Conservation (phyloP, 2,113 vertebrate genomes). For the Malurus melanocephalus region DNA sequence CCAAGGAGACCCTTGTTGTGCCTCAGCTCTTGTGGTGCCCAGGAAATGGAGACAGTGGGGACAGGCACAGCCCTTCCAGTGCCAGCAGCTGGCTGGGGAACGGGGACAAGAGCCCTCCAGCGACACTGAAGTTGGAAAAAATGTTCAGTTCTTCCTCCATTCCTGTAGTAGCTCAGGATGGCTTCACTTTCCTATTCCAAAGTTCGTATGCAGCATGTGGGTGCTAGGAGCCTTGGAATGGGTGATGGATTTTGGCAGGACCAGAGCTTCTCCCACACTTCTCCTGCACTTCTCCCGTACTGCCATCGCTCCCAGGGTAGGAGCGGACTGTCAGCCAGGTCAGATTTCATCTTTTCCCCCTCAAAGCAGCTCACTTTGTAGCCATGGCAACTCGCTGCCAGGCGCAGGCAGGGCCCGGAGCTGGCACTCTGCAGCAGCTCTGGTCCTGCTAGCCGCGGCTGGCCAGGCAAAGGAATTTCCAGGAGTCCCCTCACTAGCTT, state of each 20-base stretch:
- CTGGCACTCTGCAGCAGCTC: background rate
- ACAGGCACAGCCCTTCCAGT: fast-evolving
- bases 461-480: background rate
- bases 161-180: background rate
- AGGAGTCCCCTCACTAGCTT: background rate
- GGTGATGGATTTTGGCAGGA: background rate
- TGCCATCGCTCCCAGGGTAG: background rate
- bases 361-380: slow-evolving; percentile 63
- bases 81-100: background rate
- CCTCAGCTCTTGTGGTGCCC: background rate
- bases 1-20: background rate
- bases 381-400: slow-evolving; percentile 63
- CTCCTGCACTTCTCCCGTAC: background rate
- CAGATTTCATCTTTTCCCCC: slow-evolving; percentile 17
- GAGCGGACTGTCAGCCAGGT: slow-evolving; percentile 48
- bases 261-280: background rate
- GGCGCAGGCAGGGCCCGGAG: background rate
- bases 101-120: background rate
- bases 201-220: background rate
- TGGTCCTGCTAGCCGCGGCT: fast-evolving
- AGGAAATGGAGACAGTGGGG: background rate
- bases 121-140: background rate
- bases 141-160: background rate
- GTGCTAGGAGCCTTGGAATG: background rate
- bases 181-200: background rate